Evolutionary conservation across 1,140 invertebrate species (phyloP), one percentile per base, ranked within the genome.

Genomic region (Antheraea mylitta): DNA sequence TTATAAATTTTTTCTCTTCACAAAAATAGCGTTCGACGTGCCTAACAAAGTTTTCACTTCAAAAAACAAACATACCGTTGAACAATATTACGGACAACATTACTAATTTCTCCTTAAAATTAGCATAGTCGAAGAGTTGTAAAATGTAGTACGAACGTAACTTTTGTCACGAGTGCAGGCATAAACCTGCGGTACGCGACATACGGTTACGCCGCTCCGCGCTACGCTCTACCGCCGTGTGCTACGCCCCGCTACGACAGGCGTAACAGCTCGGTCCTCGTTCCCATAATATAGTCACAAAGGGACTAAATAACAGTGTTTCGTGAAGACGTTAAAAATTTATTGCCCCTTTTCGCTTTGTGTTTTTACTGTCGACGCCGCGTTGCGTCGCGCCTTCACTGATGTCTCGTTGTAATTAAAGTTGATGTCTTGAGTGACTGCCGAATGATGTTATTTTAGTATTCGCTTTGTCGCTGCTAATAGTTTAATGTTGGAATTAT

Each of bases 291-390:
- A 64, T 36, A 79, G 74, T 78, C 75, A 74, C 80, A 79, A 81
- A 80, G 76, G 77, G 73, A 77, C 72, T 80, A 77, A 83, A 82
- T 79, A 80, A 80, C 77, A 67, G 36, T 80, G 79, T 84, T 87
- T 83, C 72, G 79, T 77, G 77, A 87, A 83, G 82, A 84, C 80
- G 80, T 87, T 85, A 87, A 85, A 80, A 83, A 85, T 85, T 82
- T 83, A 85, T 82, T 69, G 75, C 70, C 64, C 60, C 71, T 65
- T 59, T 70, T 66, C 68, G 72, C 76, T 76, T 81, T 79, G 69
- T 70, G 72, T 72, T 80, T 76, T 83, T 81, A 79, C 73, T 78
- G 81, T 76, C 70, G 69, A 67, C 76, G 71, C 71, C 75, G 69
- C 70, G 38, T 10, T 42, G 16, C 45, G 10, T 16, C 45, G 45